phyloP scores from a whole-genome alignment of 1,140 invertebrate species.

The Procambarus virginalis region DNA sequence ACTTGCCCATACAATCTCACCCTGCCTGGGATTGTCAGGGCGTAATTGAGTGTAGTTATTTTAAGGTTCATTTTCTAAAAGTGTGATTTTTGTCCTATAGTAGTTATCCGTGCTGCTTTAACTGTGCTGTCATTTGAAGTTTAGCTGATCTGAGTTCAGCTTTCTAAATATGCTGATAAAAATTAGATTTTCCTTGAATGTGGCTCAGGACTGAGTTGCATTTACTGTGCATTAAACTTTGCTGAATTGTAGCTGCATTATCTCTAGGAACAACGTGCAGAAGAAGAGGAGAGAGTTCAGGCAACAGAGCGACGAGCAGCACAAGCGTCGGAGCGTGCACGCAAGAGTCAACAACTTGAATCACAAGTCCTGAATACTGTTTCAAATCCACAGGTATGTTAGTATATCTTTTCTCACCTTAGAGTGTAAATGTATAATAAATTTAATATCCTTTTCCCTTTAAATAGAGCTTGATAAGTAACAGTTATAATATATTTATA shows the following conservation, averaged over 20 bases:
- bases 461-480: not conserved
- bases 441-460: not conserved
- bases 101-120: too few relatives aligned
- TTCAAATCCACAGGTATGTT: constrained; percentile 50
- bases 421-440: not conserved
- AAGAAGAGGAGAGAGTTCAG: constrained; percentile 64
- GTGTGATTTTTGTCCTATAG: too few relatives aligned
- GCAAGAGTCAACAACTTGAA: constrained; percentile 63
- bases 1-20: too few relatives aligned
- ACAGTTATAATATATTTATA: too few relatives aligned
- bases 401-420: not conserved
- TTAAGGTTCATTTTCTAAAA: too few relatives aligned
- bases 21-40: too few relatives aligned
- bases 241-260: not conserved
- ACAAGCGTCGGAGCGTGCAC: constrained; percentile 57
- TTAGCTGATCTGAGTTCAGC: too few relatives aligned
- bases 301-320: constrained; percentile 59
- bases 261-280: constrained; percentile 54
- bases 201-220: too few relatives aligned
- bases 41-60: too few relatives aligned
- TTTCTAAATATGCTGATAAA: too few relatives aligned
- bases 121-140: too few relatives aligned
- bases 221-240: not conserved
- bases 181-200: too few relatives aligned
- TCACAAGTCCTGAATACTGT: constrained; percentile 60